A percentile compares a stretch with the other conserved stretches of the same genome.
These are phyloP conservation scores for Pangasius sanitwongsei DNA, from an alignment of 2,797 vertebrate genomes.

Conservation along the genomic window DNA sequence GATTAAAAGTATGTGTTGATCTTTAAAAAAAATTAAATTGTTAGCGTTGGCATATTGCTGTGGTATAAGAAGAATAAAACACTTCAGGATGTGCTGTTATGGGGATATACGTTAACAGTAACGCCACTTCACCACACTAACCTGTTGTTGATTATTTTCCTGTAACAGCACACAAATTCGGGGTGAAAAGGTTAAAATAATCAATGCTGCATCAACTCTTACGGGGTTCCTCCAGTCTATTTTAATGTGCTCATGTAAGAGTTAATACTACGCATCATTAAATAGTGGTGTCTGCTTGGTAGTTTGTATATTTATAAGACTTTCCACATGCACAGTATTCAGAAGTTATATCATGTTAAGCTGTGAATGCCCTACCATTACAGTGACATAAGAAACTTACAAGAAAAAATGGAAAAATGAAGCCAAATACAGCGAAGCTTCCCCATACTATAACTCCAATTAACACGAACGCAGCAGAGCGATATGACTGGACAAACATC, in stretches of 20 bases:
- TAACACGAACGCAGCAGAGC: conserved; percentile 75
- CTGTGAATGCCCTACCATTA: background rate
- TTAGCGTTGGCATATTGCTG: background rate
- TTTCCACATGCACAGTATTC: background rate
- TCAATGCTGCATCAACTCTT: background rate
- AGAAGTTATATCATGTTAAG: background rate
- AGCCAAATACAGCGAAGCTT: conserved; percentile 64
- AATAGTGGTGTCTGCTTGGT: background rate
- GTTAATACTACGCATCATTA: background rate
- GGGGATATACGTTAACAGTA: background rate
- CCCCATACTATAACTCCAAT: conserved; percentile 71
- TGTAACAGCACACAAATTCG: background rate
- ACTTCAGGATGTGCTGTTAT: background rate
- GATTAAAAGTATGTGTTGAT: background rate
- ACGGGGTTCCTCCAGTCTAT: background rate
- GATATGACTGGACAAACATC: conserved; percentile 82
- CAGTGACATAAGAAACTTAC: conserved; percentile 69
- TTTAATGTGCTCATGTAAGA: background rate
- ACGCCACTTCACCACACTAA: background rate
- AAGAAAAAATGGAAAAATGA: conserved; percentile 81
- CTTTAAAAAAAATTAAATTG: background rate
- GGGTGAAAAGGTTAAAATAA: background rate
- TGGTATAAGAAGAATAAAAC: background rate
- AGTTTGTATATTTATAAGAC: background rate
- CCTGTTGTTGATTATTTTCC: background rate